Evolutionary conservation across 2,113 vertebrate species (phyloP).

Genomic region (Macheiramphus alcinus): DNA sequence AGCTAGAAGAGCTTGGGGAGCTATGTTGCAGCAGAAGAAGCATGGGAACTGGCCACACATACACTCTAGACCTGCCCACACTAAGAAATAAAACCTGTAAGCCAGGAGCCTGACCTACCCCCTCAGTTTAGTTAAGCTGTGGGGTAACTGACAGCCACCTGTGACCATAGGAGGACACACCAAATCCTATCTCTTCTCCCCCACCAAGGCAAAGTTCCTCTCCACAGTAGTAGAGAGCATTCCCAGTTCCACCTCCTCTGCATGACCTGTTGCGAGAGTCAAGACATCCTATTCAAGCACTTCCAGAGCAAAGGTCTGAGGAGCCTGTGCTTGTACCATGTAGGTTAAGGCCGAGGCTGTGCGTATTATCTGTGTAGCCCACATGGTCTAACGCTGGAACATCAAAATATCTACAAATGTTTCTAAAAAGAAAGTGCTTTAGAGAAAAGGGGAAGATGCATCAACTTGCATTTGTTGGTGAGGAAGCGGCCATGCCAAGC

Average conservation of each 20-base stretch:
- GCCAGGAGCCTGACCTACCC: not conserved
- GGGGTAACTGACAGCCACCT: not conserved
- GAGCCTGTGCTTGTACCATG: not conserved
- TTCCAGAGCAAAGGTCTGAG: not conserved
- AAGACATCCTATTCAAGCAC: not conserved
- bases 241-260: not conserved
- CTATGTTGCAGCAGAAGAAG: not conserved
- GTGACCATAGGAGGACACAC: fast-evolving
- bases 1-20: not conserved
- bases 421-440: not conserved
- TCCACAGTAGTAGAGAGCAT: not conserved
- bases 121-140: not conserved
- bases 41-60: fast-evolving
- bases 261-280: fast-evolving
- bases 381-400: not conserved
- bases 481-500: not conserved
- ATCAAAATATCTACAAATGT: not conserved
- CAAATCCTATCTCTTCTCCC: not conserved
- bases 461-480: not conserved
- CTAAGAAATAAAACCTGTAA: not conserved
- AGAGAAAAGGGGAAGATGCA: not conserved
- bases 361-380: not conserved
- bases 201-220: not conserved
- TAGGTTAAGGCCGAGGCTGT: not conserved
- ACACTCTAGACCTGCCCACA: not conserved